Evolutionary conservation across 2,113 vertebrate genomes (phyloP).

Genomic region (Taurulus bubalis): DNA sequence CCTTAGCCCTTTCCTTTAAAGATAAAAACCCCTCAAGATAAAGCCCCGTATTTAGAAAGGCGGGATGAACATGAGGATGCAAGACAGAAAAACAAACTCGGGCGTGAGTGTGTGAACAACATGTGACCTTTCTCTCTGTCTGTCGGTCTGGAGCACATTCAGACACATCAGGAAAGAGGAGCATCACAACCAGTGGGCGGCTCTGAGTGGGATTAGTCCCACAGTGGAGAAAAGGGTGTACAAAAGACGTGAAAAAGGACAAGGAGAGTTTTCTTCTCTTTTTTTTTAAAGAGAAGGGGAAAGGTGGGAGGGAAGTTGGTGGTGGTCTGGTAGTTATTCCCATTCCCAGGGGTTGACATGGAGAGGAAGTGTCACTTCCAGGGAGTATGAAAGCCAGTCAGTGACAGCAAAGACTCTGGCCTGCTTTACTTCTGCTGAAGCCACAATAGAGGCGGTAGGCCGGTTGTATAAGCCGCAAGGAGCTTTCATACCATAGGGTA

Average conservation of each 20-base stretch:
- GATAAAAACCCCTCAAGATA: conserved; percentile 27
- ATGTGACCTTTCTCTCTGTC: conserved; percentile 75
- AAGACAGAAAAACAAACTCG: conserved; percentile 38
- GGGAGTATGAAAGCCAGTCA: conserved; percentile 38
- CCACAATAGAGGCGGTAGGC: background rate
- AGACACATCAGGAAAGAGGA: conserved; percentile 58
- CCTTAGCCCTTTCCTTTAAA: background rate
- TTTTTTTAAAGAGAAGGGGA: background rate
- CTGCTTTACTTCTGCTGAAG: conserved; percentile 7
- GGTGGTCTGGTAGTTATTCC: conserved; percentile 50
- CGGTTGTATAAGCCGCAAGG: background rate
- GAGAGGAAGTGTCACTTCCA: conserved; percentile 75
- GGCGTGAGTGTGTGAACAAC: conserved; percentile 71
- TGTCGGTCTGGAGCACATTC: conserved; percentile 62
- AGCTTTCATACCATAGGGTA: background rate
- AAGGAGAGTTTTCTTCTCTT: conserved; percentile 31
- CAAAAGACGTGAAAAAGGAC: conserved; percentile 68
- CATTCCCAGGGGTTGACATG: conserved; percentile 47
- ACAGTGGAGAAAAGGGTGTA: conserved; percentile 57
- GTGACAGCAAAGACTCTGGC: conserved; percentile 28
- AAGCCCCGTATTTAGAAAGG: conserved; percentile 34
- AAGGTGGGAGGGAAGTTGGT: conserved; percentile 18
- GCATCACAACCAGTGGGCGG: conserved; percentile 67
- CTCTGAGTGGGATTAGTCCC: conserved; percentile 71
- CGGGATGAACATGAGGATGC: background rate